Evolutionary conservation across 2,797 vertebrate species (phyloP), one percentile per base, ranked within the genome.

Genomic region (Argya squamiceps): DNA sequence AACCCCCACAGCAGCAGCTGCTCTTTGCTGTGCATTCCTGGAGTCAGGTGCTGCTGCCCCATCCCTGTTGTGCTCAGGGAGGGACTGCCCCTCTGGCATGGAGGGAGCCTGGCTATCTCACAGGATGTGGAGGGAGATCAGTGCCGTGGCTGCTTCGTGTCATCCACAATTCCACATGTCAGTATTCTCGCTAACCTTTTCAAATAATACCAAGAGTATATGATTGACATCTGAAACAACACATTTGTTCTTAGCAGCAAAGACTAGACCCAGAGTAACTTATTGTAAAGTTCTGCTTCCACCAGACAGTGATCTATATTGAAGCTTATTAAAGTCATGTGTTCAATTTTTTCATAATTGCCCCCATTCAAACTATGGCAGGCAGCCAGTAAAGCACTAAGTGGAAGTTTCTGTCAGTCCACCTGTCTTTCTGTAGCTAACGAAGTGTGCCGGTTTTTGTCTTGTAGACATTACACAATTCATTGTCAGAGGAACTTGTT

Each of bases 301-400:
- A 96, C 93, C 89, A 79, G 64, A 92, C 86, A 96, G 84, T 37
- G 15, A 93, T 94, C 96, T 88, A 78, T 77, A 85, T 89, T 97
- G 96, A 92, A 97, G 89, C 92, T 97, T 97, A 97, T 98, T 97
- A 94, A 97, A 97, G 96, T 96, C 92, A 96, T 89, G 92, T 96
- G 95, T 91, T 97, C 96, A 95, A 89, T 95, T 98, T 97, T 97
- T 97, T 97, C 92, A 94, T 97, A 97, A 97, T 97, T 97, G 94
- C 96, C 80, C 84, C 95, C 92, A 96, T 95, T 97, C 92, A 95
- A 94, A 70, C 60, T 58, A 3, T 97, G 97, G 97, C 97, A 96
- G 84, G 50, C 94, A 94, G 97, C 97, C 97, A 97, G 2, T 49
- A 94, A 91, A 96, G 95, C 96, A 96, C 95, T 97, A 97, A 97